A percentile compares a stretch with the other conserved stretches of the same genome.
Evolutionary conservation across 2,797 vertebrate genomes (phyloP).

Genomic region (Gorsachius magnificus): DNA sequence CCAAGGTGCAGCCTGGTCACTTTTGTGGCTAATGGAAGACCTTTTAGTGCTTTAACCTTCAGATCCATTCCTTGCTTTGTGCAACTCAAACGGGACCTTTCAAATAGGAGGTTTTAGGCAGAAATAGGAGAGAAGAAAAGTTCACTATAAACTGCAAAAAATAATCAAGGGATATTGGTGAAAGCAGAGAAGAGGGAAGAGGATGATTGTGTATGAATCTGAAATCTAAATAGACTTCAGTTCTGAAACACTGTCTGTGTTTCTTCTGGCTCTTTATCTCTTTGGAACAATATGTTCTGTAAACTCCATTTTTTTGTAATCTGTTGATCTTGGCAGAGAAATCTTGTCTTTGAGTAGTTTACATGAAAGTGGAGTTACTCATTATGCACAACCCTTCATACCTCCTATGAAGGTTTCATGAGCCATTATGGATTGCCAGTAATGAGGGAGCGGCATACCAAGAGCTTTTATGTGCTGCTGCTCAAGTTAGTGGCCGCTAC

Average conservation of each 20-base stretch:
- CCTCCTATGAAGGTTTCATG: neutral
- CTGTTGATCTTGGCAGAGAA: slow-evolving; percentile 10
- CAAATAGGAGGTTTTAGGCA: neutral
- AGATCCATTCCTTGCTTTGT: neutral
- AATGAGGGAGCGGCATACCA: rapidly evolving
- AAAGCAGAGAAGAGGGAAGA: neutral
- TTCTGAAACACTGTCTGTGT: neutral
- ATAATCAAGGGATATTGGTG: neutral
- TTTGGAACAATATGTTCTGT: neutral
- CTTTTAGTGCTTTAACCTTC: neutral
- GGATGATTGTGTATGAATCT: neutral
- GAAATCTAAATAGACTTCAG: neutral
- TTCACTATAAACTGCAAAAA: neutral
- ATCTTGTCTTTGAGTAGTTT: neutral
- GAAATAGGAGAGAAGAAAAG: neutral
- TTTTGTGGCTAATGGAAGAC: neutral
- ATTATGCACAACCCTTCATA: neutral
- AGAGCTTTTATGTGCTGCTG: neutral
- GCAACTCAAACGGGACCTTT: neutral
- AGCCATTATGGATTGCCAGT: neutral
- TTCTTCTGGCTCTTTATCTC: neutral
- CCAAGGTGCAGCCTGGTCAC: neutral
- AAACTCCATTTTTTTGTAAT: neutral
- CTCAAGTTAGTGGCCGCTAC: neutral
- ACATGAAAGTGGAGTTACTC: neutral